phyloP scores from a whole-genome alignment of 2,888 invertebrate species.

The Cephus spinipes region DNA sequence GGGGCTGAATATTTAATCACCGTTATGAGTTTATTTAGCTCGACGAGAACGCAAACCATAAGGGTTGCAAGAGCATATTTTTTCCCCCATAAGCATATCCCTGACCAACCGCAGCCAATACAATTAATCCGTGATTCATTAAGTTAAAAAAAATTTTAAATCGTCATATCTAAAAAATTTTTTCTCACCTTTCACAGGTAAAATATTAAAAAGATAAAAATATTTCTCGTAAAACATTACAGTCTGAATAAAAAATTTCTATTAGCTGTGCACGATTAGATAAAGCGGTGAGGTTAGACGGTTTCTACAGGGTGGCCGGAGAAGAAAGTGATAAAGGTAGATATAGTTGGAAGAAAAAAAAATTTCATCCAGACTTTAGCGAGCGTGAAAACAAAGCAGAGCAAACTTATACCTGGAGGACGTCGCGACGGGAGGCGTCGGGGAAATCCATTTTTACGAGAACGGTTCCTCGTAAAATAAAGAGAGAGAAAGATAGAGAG shows the following conservation, averaged over 20 bases:
- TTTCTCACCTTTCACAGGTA: not conserved
- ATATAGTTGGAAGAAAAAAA: not conserved
- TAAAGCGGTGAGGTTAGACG: not conserved
- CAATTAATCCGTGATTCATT: not conserved
- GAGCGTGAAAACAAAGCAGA: not conserved
- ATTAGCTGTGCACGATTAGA: not conserved
- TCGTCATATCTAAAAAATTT: not conserved
- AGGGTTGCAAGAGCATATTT: not conserved
- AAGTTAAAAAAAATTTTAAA: not conserved
- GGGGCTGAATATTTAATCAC: constrained; percentile 60
- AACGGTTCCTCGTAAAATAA: constrained; percentile 57
- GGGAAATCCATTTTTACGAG: constrained; percentile 53
- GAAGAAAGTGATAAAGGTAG: not conserved
- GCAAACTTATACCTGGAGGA: constrained; percentile 3
- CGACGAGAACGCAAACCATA: constrained; percentile 18
- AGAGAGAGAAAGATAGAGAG: constrained; percentile 41
- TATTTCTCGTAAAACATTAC: not conserved
- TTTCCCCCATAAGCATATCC: not conserved
- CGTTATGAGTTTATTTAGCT: constrained; percentile 58
- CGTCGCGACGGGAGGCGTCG: not conserved
- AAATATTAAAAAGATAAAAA: not conserved
- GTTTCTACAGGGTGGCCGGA: not conserved
- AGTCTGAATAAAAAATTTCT: not conserved
- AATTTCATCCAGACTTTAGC: not conserved
- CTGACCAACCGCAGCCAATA: not conserved